Evolutionary conservation across 2,888 invertebrate species (phyloP).

Genomic region (Polymixis lichenea): DNA sequence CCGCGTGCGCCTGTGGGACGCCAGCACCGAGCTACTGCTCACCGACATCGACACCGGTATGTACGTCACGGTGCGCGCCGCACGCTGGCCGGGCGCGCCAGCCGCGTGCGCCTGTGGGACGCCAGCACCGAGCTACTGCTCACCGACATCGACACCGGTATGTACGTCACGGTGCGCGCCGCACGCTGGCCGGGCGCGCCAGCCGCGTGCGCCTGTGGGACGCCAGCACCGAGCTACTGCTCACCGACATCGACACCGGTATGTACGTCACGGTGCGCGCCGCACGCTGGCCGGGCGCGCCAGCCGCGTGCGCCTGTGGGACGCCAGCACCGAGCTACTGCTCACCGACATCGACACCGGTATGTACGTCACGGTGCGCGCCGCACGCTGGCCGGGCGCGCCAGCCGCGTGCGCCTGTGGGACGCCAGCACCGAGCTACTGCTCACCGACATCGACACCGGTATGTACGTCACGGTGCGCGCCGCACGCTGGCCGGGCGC

Average conservation of each 20-base stretch:
- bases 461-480: too few relatives aligned
- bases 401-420: too few relatives aligned
- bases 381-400: too few relatives aligned
- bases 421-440: too few relatives aligned
- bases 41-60: slow-evolving; percentile 94
- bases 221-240: slow-evolving; percentile 94
- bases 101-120: slow-evolving; percentile 96
- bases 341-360: slow-evolving; percentile 95
- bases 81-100: slow-evolving; percentile 94
- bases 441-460: too few relatives aligned
- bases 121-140: slow-evolving; percentile 94
- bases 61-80: slow-evolving; percentile 91
- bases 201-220: slow-evolving; percentile 96
- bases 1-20: slow-evolving; percentile 96
- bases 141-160: slow-evolving; percentile 94
- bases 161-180: slow-evolving; percentile 90
- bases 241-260: slow-evolving; percentile 94
- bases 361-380: not conserved
- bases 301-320: slow-evolving; percentile 95
- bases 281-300: slow-evolving; percentile 95
- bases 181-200: slow-evolving; percentile 95
- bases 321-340: slow-evolving; percentile 95
- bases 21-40: slow-evolving; percentile 94
- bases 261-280: slow-evolving; percentile 89
- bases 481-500: too few relatives aligned